Evolutionary conservation across 2,113 vertebrate genomes (phyloP).

Genomic region (Bucco capensis): DNA sequence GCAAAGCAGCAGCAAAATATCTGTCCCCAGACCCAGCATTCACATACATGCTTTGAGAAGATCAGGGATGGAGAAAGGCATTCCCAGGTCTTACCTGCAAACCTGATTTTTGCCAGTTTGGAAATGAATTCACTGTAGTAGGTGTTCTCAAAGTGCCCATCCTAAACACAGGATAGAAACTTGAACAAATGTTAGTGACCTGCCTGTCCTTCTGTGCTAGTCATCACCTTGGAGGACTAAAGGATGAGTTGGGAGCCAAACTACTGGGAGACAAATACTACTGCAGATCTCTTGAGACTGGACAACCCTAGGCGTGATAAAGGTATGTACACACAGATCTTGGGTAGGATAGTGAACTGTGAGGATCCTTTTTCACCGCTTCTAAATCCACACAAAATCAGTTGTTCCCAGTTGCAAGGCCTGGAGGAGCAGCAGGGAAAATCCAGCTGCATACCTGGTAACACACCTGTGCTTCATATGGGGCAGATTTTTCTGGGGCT

Average conservation of each 20-base stretch:
- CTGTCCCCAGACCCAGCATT: background rate
- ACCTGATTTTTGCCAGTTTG: constrained; percentile 78
- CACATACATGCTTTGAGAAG: rapidly evolving
- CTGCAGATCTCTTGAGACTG: background rate
- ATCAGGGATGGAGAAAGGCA: background rate
- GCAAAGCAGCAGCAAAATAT: background rate
- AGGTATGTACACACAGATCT: background rate
- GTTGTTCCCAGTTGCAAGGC: background rate
- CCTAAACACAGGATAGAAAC: constrained; percentile 64
- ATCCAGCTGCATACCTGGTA: background rate
- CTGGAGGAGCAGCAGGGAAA: background rate
- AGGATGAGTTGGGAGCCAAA: background rate
- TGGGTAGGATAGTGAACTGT: rapidly evolving
- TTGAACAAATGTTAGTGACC: background rate
- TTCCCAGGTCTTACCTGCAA: constrained; percentile 75
- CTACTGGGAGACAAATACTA: background rate
- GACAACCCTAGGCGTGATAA: background rate
- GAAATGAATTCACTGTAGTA: constrained; percentile 88
- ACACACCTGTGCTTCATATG: background rate
- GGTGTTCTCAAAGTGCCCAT: constrained; percentile 84
- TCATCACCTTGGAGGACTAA: background rate
- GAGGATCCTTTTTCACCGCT: background rate
- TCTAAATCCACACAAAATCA: background rate
- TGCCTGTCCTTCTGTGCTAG: background rate
- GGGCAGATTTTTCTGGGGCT: background rate